A percentile compares a stretch with the other conserved stretches of the same genome.
Evolutionary conservation across 2,888 invertebrate genomes (phyloP).

Genomic region (Reticulitermes lucifugus): DNA sequence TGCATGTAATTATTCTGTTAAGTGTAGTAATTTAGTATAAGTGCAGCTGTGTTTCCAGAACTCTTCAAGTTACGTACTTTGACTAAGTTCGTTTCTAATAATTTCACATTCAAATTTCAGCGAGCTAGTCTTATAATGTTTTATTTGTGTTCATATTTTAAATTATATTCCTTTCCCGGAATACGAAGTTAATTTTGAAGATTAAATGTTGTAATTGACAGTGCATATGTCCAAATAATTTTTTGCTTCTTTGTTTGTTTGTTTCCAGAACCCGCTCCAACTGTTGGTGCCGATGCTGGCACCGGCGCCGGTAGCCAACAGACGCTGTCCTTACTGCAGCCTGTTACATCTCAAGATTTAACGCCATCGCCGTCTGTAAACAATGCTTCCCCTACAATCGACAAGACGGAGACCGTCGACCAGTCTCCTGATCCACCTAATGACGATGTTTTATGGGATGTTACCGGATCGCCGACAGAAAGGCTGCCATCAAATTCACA

Average conservation of each 20-base stretch:
- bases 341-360: background rate
- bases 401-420: constrained; percentile 41
- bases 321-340: background rate
- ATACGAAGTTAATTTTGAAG: no score
- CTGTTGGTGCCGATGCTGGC: background rate
- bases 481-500: background rate
- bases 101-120: no score
- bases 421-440: constrained; percentile 33
- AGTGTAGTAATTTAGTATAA: no score
- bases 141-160: no score
- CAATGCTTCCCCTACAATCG: constrained; percentile 21
- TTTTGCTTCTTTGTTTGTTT: background rate
- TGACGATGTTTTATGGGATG: constrained; percentile 17
- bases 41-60: no score
- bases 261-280: background rate
- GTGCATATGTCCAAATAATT: no score
- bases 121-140: no score
- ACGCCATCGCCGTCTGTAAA: background rate
- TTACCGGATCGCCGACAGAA: background rate
- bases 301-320: background rate
- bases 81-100: no score
- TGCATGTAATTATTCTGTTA: no score
- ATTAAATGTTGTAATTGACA: no score
- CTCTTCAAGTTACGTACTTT: no score
- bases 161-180: no score